Percentiles rank a stretch among this genome's conserved stretches.
Evolutionary conservation across 1,140 invertebrate species (phyloP).

Genomic region (Schlechtendalia chinensis): DNA sequence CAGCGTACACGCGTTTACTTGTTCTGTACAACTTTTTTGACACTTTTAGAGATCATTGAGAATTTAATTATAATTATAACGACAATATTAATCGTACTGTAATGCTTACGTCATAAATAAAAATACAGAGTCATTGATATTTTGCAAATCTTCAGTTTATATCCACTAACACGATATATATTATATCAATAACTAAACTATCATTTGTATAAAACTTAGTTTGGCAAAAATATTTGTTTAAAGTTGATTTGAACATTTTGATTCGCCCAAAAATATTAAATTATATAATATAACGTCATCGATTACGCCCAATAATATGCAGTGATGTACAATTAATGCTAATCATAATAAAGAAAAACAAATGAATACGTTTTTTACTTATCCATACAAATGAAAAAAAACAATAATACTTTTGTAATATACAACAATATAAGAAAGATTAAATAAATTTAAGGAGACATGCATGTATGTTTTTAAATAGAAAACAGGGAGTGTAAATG

Average conservation of each 20-base stretch:
- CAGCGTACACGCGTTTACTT: no score
- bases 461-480: background rate
- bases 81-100: no score
- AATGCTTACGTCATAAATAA: no score
- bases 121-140: no score
- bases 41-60: no score
- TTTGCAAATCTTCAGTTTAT: no score
- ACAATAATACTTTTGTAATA: conserved; percentile 25
- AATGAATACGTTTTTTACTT: background rate
- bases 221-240: background rate
- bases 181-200: no score
- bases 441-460: background rate
- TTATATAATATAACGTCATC: background rate
- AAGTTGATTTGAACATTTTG: background rate
- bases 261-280: background rate
- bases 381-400: no score
- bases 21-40: no score
- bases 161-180: no score
- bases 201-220: background rate
- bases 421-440: background rate
- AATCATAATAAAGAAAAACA: no score
- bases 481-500: background rate
- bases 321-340: background rate
- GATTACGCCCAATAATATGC: background rate
- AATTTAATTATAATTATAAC: no score